Conservation (phyloP, 2,797 vertebrate genomes). For the Gallinago solitaria region DNA sequence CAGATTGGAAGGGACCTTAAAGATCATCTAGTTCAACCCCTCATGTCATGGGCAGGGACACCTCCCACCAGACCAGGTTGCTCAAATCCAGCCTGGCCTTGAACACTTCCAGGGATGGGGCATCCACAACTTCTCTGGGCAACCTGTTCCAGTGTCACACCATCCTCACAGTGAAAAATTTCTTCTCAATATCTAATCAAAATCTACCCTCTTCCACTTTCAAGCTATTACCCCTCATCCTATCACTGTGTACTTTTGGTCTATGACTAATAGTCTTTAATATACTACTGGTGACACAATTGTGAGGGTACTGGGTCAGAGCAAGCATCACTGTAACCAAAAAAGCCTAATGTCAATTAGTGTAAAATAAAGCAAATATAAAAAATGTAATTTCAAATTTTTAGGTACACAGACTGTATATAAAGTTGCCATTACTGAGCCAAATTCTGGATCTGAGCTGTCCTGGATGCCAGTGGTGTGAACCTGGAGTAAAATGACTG, state of each 20-base stretch:
- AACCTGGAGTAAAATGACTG: not conserved
- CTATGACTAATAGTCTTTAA: not conserved
- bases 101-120: not conserved
- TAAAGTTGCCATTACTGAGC: not conserved
- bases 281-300: no score
- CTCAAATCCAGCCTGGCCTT: not conserved
- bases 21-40: not conserved
- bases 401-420: not conserved
- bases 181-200: not conserved
- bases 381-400: not conserved
- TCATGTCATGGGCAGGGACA: not conserved
- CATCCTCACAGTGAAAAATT: not conserved
- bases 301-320: not conserved
- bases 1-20: not conserved
- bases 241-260: not conserved
- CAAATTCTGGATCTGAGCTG: not conserved
- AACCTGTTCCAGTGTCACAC: not conserved
- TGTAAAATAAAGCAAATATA: not conserved
- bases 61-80: not conserved
- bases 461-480: not conserved
- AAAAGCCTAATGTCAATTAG: accelerated
- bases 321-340: accelerated
- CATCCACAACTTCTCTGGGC: not conserved
- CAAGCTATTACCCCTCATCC: not conserved
- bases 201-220: not conserved